A percentile compares a stretch with the other conserved stretches of the same genome.
phyloP scores from a whole-genome alignment of 2,113 vertebrate genomes.

The Pogonocichla stellata region DNA sequence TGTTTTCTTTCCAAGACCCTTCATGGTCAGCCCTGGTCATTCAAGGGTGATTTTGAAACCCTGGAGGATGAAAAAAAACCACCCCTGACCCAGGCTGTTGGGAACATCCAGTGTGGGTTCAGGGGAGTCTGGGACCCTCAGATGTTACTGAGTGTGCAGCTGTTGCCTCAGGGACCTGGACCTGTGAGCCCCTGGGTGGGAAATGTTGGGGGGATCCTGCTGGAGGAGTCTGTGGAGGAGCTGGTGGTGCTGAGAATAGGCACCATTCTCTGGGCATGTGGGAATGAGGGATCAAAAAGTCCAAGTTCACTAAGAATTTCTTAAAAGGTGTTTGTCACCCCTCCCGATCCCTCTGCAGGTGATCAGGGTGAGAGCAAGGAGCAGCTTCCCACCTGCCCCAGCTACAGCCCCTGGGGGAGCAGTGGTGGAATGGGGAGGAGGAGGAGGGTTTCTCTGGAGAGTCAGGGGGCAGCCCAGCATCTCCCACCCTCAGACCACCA shows the following conservation, averaged over 20 bases:
- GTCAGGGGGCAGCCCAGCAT: neutral
- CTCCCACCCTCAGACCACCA: neutral
- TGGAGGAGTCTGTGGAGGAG: neutral
- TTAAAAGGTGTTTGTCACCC: neutral
- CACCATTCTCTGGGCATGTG: accelerated
- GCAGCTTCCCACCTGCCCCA: neutral
- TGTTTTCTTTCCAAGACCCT: neutral
- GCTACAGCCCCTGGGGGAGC: neutral
- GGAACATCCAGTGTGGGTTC: neutral
- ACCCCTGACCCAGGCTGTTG: neutral
- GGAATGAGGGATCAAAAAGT: neutral
- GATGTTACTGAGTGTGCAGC: neutral
- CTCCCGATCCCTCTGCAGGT: neutral
- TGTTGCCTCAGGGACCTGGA: neutral
- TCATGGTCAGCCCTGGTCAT: neutral
- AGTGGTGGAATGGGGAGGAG: neutral
- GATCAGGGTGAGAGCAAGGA: neutral
- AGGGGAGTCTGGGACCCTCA: neutral
- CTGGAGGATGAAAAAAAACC: neutral
- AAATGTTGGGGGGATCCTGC: neutral
- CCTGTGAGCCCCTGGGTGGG: neutral
- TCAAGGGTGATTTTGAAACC: neutral
- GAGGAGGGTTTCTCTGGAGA: neutral
- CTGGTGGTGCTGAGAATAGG: neutral
- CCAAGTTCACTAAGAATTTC: neutral